Evolutionary conservation across 2,888 invertebrate genomes (phyloP).

Genomic region (Clusia tigrina): DNA sequence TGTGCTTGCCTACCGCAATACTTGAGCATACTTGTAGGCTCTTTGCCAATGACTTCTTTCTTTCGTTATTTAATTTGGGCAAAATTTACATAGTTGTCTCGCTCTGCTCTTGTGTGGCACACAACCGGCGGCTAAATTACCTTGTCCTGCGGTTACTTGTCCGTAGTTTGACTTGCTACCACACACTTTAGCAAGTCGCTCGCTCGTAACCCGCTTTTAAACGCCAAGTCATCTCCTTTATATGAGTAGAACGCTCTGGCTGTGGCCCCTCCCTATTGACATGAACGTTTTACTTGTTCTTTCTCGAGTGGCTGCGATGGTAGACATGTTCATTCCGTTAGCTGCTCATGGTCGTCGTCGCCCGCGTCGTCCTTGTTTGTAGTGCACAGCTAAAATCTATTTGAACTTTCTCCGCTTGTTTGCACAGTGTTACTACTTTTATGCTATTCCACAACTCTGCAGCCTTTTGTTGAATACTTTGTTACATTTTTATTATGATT

Average conservation of each 20-base stretch:
- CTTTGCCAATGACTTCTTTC: constrained; percentile 10
- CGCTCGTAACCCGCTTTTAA: constrained; percentile 14
- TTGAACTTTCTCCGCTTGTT: constrained; percentile 6
- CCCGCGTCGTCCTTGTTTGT: neutral
- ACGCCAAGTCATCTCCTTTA: neutral
- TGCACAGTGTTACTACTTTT: constrained; percentile 2
- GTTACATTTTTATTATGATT: constrained; percentile 27
- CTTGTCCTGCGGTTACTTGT: constrained; percentile 25
- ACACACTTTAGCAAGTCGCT: neutral
- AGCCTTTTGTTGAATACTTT: constrained; percentile 20
- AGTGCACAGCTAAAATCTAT: neutral
- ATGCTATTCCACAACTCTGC: neutral
- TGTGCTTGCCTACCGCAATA: constrained; percentile 26
- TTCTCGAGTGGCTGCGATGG: neutral
- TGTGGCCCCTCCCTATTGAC: neutral
- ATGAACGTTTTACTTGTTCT: constrained; percentile 12
- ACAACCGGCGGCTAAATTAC: constrained; percentile 37
- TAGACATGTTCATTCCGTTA: constrained; percentile 24
- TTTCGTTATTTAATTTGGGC: constrained; percentile 46
- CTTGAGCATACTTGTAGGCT: constrained; percentile 42
- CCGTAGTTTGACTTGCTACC: constrained; percentile 2
- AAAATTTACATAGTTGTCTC: constrained; percentile 32
- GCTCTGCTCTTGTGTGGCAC: constrained; percentile 24
- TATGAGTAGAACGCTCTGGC: neutral
- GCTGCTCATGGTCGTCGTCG: constrained; percentile 3